phyloP scores from a whole-genome alignment of 92 coral and sea anemone genomes.

The Palythoa grandiflora region DNA sequence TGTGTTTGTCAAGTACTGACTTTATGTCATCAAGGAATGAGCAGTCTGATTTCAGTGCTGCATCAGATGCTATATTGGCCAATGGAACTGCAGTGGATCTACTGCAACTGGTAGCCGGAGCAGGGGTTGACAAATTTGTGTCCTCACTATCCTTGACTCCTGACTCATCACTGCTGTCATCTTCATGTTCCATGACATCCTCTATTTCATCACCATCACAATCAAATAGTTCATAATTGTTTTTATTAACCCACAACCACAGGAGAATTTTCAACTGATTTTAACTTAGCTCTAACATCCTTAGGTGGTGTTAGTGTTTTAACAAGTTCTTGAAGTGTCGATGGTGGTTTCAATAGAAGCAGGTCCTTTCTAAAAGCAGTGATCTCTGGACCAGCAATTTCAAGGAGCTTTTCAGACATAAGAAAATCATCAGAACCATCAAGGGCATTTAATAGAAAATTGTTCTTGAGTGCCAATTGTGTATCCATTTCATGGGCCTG shows the following conservation, averaged over 20 bases:
- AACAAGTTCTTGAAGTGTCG: neutral
- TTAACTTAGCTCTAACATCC: too few relatives aligned
- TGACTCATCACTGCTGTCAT: neutral
- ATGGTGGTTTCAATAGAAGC: conserved; percentile 6
- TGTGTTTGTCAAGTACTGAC: conserved; percentile 4
- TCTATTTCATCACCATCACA: neutral
- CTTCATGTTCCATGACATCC: neutral
- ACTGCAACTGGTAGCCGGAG: neutral
- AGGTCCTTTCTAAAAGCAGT: conserved; percentile 2
- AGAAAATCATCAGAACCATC: too few relatives aligned
- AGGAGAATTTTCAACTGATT: neutral
- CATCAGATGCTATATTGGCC: conserved; percentile 10
- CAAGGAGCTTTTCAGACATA: too few relatives aligned
- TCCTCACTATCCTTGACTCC: neutral
- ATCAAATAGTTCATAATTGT: neutral
- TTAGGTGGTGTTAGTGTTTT: too few relatives aligned
- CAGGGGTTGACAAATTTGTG: neutral
- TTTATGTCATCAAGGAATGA: conserved; percentile 10
- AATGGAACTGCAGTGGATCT: conserved; percentile 4
- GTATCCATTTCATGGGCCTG: too few relatives aligned
- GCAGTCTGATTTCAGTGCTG: neutral
- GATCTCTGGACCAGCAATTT: neutral
- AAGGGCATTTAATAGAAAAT: too few relatives aligned
- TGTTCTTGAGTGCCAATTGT: too few relatives aligned
- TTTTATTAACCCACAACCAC: neutral